Conservation (phyloP, 2,888 invertebrate species). For the Lepidochitona cinerea region DNA sequence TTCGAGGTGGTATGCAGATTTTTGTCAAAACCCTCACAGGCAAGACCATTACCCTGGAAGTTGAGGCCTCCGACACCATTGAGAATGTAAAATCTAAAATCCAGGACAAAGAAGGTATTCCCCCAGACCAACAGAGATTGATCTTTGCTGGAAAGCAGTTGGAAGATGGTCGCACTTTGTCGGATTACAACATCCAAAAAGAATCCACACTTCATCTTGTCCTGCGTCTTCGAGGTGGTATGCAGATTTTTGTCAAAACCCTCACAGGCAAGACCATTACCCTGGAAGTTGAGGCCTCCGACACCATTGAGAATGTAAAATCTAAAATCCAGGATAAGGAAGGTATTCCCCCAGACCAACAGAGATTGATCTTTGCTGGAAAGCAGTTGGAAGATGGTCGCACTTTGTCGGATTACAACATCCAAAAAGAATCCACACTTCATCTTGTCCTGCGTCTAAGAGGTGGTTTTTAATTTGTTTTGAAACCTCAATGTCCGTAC, state of each 20-base stretch:
- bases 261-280: background rate
- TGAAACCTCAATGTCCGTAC: too few species aligned
- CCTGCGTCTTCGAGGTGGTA: slow-evolving; percentile 3
- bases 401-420: background rate
- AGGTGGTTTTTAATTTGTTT: background rate
- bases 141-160: slow-evolving; percentile 2
- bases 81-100: background rate
- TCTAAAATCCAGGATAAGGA: slow-evolving; percentile 1
- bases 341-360: background rate
- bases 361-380: background rate
- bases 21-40: background rate
- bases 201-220: background rate
- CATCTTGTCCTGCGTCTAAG: background rate
- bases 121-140: background rate
- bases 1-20: slow-evolving; percentile 2
- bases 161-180: background rate
- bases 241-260: slow-evolving; percentile 5
- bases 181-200: slow-evolving; percentile 4
- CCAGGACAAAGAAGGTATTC: slow-evolving; percentile 8
- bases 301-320: background rate
- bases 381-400: slow-evolving; percentile 1
- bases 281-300: background rate
- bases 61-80: background rate
- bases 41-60: background rate
- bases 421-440: background rate